phyloP scores from a whole-genome alignment of 2,113 vertebrate genomes.

The Vombatus ursinus region DNA sequence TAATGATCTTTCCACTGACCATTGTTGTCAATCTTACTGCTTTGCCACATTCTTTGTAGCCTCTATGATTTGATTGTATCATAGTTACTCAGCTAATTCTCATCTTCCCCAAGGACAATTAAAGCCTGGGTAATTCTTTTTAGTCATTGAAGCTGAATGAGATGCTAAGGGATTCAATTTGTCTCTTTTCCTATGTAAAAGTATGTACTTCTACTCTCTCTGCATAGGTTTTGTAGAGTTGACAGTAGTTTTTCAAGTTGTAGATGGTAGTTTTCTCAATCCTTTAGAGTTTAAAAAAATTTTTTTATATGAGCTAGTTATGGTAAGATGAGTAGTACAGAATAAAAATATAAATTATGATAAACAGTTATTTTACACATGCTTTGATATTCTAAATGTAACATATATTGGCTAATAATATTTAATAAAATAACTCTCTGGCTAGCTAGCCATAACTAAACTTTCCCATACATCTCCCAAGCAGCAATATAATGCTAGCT shows the following conservation, averaged over 20 bases:
- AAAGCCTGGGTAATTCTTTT: not conserved
- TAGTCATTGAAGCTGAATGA: not conserved
- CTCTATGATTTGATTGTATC: not conserved
- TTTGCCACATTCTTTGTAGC: not conserved
- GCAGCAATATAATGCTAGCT: not conserved
- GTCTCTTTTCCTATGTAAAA: not conserved
- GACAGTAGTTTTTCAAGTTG: not conserved
- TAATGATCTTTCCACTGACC: not conserved
- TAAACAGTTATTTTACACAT: not conserved
- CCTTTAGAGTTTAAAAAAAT: not conserved
- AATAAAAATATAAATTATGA: not conserved
- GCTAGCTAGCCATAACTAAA: not conserved
- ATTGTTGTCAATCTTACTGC: not conserved
- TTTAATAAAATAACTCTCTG: not conserved
- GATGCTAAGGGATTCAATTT: not conserved
- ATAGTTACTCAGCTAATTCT: not conserved
- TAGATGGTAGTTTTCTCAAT: not conserved
- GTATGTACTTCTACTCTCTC: not conserved
- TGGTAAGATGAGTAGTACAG: not conserved
- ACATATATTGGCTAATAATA: not conserved
- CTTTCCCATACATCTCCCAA: not conserved
- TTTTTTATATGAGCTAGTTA: not conserved
- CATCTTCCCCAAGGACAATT: not conserved
- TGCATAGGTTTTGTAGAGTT: not conserved
- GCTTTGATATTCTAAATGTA: not conserved